Evolutionary conservation across 2,797 vertebrate genomes (phyloP), one percentile per base, ranked within the genome.

Genomic region (Spinus pinus): DNA sequence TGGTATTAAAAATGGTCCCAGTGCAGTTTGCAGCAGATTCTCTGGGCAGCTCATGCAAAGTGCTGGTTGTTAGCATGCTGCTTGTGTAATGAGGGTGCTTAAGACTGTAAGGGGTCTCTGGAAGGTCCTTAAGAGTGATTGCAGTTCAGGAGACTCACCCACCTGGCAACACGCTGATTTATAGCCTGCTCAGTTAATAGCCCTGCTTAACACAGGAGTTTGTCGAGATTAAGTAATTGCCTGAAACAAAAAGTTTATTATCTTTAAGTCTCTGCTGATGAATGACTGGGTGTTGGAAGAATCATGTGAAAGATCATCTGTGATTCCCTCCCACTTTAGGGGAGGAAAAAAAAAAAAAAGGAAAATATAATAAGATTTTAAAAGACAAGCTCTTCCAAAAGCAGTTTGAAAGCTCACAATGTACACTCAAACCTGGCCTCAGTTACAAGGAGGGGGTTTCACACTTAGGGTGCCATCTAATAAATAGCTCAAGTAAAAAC

Each of bases 211-310:
- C 98, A 98, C 97, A 97, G 97, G 98, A 98, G 97, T 98, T 98
- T 98, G 98, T 97, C 97, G 97, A 98, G 98, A 98, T 98, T 97
- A 97, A 98, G 97, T 98, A 98, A 98, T 98, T 98, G 98, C 98
- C 97, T 98, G 98, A 97, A 98, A 98, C 98, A 98, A 98, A 97
- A 99, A 98, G 98, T 98, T 97, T 98, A 98, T 98, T 98, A 98
- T 98, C 97, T 98, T 97, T 96, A 97, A 97, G 86, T 97, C 83
- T 84, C 88, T 42, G 61, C 96, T 97, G 98, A 98, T 98, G 97
- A 98, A 96, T 98, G 97, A 97, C 96, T 92, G 66, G 90, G 97
- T 97, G 94, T 96, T 96, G 86, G 93, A 95, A 96, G 97, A 96
- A 96, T 82, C 95, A 96, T 97, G 97, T 98, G 97, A 97, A 97